Base-by-base conservation (phyloP, 2,797 vertebrate species). In the Microchirus variegatus region DNA sequence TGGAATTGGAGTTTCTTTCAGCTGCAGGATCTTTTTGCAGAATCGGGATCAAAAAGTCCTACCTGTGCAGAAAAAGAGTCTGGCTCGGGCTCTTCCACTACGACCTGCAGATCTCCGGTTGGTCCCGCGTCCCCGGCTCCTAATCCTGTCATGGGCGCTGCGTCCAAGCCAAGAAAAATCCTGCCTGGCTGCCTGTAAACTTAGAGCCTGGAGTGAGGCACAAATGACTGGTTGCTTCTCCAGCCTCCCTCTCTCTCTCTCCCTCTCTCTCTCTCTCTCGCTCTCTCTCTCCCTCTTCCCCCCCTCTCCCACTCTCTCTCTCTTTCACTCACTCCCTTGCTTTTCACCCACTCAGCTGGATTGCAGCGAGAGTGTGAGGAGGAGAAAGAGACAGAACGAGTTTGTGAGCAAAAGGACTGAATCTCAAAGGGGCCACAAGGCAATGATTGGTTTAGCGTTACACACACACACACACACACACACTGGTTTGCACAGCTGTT, bases 91-190 rank as follows among this genome's bases (percentile, higher is more conserved):
- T 84, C 60, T 37, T 78, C 81, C 85, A 80, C 67, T 67, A 78
- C 85, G 80, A 90, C 83, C 88, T 87, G 84, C 85, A 86, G 88
- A 87, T 90, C 87, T 84, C 89, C 81, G 48, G 89, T 89, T 82
- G 82, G 84, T 91, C 89, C 90, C 59, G 65, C 75, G 87, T 90
- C 85, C 85, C 86, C 67, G 80, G 85, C 80, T 90, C 88, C 82
- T 89, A 87, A 84, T 90, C 88, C 90, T 90, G 90, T 89, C 90
- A 91, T 90, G 87, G 84, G 88, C 75, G 76, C 79, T 84, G 82
- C 31, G 61, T 87, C 76, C 70, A 77, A 88, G 87, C 84, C 87
- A 87, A 86, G 81, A 89, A 87, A 87, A 86, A 70, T 86, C 84
- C 86, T 80, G 81, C 84, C 86, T 81, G 86, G 70, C 81, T 84